A percentile compares a stretch with the other conserved stretches of the same genome.
Evolutionary conservation across 2,888 invertebrate species (phyloP).

Genomic region (Panopea generosa): DNA sequence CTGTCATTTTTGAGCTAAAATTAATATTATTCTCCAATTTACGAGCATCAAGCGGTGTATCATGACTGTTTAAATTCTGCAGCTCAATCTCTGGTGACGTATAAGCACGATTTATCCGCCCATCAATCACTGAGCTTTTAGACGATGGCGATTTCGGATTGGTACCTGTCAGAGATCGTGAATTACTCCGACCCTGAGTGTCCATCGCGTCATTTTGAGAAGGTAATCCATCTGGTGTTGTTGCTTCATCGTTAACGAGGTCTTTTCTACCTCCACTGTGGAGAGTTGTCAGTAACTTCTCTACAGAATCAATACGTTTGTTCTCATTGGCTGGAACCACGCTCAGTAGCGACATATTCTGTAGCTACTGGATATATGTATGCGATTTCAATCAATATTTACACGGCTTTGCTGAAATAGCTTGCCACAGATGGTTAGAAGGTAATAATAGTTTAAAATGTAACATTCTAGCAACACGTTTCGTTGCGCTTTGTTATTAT

Average conservation of each 20-base stretch:
- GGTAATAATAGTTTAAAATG: no score
- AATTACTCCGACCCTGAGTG: slow-evolving; percentile 50
- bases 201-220: slow-evolving; percentile 51
- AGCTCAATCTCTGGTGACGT: slow-evolving; percentile 82
- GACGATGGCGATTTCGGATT: slow-evolving; percentile 50
- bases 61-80: slow-evolving; percentile 69
- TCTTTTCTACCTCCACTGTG: slow-evolving; percentile 38
- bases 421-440: slow-evolving; percentile 15
- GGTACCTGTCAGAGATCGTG: slow-evolving; percentile 41
- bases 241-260: slow-evolving; percentile 32
- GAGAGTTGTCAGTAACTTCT: slow-evolving; percentile 67
- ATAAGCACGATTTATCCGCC: slow-evolving; percentile 80
- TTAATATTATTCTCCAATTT: slow-evolving; percentile 42
- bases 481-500: no score
- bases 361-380: slow-evolving; percentile 3
- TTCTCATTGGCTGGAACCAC: slow-evolving; percentile 80
- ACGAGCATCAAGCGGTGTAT: slow-evolving; percentile 41
- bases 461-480: no score
- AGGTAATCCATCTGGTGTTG: slow-evolving; percentile 28
- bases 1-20: slow-evolving; percentile 40
- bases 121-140: slow-evolving; percentile 65
- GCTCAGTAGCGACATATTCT: slow-evolving; percentile 78
- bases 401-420: slow-evolving; percentile 25
- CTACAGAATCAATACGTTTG: slow-evolving; percentile 81
- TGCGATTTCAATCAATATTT: slow-evolving; percentile 34